Percentiles rank a stretch among this genome's conserved stretches.
phyloP scores from a whole-genome alignment of 2,888 invertebrate genomes.

The Diarsia rubi region DNA sequence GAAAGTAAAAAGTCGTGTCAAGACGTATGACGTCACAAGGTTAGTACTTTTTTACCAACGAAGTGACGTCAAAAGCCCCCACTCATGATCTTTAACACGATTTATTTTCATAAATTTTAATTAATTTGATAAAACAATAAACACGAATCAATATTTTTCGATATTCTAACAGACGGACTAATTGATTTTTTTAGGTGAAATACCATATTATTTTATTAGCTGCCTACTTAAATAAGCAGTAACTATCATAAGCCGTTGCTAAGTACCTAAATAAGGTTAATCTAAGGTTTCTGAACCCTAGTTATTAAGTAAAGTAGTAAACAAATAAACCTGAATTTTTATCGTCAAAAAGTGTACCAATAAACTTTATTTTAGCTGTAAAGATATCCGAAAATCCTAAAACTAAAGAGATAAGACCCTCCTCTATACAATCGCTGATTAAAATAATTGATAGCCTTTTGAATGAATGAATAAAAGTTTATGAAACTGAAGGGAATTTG shows the following conservation, averaged over 20 bases:
- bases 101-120: too few species aligned
- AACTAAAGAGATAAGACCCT: background rate
- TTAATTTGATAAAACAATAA: too few species aligned
- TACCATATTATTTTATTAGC: background rate
- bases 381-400: constrained; percentile 1
- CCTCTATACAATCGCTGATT: constrained; percentile 16
- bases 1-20: too few species aligned
- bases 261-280: constrained; percentile 25
- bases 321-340: constrained; percentile 16
- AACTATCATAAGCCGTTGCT: constrained; percentile 14
- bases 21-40: too few species aligned
- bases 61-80: too few species aligned
- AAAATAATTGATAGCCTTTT: constrained; percentile 36
- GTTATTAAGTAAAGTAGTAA: constrained; percentile 11
- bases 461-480: constrained; percentile 33
- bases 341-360: background rate
- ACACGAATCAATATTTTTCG: too few species aligned
- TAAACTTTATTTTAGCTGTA: constrained; percentile 27
- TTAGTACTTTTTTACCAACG: too few species aligned
- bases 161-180: too few species aligned
- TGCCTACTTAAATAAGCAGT: background rate
- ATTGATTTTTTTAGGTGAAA: too few species aligned
- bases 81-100: too few species aligned
- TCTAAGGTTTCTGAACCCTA: constrained; percentile 41
- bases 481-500: constrained; percentile 14